Conservation (phyloP, 2,888 invertebrate species). For the Galerucella calmariensis region DNA sequence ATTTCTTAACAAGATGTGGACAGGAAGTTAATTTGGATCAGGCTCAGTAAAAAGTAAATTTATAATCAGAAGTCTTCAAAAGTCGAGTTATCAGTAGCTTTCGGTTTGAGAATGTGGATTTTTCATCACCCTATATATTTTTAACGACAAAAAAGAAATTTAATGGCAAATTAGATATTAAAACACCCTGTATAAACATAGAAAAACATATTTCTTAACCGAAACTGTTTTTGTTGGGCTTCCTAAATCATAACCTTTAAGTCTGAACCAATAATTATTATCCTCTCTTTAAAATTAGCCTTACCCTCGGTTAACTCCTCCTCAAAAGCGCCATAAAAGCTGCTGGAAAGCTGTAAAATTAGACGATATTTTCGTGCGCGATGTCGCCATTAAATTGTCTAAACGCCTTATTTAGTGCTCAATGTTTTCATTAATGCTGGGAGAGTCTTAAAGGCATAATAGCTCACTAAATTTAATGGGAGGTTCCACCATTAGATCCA, state of each 20-base stretch:
- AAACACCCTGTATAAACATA: not conserved
- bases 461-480: constrained; percentile 56
- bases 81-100: too few relatives aligned
- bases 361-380: constrained; percentile 34
- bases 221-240: not conserved
- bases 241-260: not conserved
- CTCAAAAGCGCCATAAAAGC: constrained; percentile 25
- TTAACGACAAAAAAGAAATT: too few relatives aligned
- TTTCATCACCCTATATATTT: too few relatives aligned
- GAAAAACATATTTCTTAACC: not conserved
- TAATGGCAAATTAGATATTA: too few relatives aligned
- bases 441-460: constrained; percentile 56
- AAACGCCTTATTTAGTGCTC: constrained; percentile 46
- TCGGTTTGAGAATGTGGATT: too few relatives aligned
- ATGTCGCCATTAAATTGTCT: constrained; percentile 45
- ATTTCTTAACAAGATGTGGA: not conserved
- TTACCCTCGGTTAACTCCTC: not conserved
- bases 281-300: constrained; percentile 1
- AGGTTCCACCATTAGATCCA: constrained; percentile 50
- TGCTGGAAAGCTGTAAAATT: constrained; percentile 24
- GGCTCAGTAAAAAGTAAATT: not conserved
- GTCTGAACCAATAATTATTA: not conserved
- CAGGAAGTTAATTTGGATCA: not conserved
- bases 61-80: not conserved
- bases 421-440: constrained; percentile 53